Evolutionary conservation across 2,797 vertebrate genomes (phyloP).

Genomic region (Myripristis murdjan): DNA sequence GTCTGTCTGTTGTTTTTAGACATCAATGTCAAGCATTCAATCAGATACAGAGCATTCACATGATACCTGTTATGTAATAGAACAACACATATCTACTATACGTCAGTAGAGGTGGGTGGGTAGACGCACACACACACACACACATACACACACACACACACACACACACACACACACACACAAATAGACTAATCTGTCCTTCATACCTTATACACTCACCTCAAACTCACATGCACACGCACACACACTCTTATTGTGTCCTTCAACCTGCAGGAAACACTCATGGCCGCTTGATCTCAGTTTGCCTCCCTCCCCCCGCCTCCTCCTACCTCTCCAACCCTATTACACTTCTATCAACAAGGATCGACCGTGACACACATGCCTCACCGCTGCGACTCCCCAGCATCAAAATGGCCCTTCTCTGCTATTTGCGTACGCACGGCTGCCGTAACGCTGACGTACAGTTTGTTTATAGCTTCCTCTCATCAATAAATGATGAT

Average conservation of each 20-base stretch:
- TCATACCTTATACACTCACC: constrained; percentile 9
- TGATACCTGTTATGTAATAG: constrained; percentile 34
- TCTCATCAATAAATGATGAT: constrained; percentile 39
- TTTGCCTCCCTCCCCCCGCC: not conserved
- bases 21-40: no score
- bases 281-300: not conserved
- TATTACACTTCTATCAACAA: constrained; percentile 7
- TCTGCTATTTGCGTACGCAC: constrained; percentile 33
- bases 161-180: not conserved
- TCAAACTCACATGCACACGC: not conserved
- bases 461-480: constrained; percentile 34
- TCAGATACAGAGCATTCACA: constrained; percentile 28
- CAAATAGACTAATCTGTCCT: constrained; percentile 1
- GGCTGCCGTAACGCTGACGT: constrained; percentile 18
- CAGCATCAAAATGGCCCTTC: constrained; percentile 9
- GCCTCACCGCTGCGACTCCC: not conserved
- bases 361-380: constrained; percentile 24
- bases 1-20: constrained; percentile 30
- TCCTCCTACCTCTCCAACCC: not conserved
- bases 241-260: not conserved
- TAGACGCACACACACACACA: not conserved
- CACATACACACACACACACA: not conserved
- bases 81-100: constrained; percentile 8
- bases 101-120: not conserved
- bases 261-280: constrained; percentile 18